Percentiles rank a stretch among this genome's conserved stretches.
These are phyloP conservation scores for Tinea trinotella DNA, from an alignment of 2,888 invertebrate genomes.

Conservation along the genomic window DNA sequence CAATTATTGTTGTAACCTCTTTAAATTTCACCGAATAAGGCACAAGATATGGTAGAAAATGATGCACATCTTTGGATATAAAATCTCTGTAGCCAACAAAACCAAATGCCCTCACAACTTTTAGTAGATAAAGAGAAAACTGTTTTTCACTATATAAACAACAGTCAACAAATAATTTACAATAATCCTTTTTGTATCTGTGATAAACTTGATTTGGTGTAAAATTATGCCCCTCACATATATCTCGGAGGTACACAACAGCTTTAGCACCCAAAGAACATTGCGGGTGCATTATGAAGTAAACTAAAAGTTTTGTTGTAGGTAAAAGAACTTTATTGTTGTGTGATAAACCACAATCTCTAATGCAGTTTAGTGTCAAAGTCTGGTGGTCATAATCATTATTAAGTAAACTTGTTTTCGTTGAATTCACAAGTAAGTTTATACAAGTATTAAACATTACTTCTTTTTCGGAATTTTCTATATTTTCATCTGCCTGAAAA, in stretches of 20 bases:
- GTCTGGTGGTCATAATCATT: conserved; percentile 69
- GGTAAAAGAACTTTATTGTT: conserved; percentile 53
- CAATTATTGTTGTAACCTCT: conserved; percentile 73
- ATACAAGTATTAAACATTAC: conserved; percentile 47
- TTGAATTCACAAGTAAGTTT: conserved; percentile 53
- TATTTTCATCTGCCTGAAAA: conserved; percentile 29
- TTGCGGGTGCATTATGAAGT: conserved; percentile 76
- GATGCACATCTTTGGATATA: conserved; percentile 77
- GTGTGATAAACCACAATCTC: conserved; percentile 54
- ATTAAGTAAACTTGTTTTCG: conserved; percentile 60
- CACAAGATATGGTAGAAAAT: conserved; percentile 76
- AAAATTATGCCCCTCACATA: conserved; percentile 67
- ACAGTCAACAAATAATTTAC: conserved; percentile 72
- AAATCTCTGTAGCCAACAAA: conserved; percentile 79
- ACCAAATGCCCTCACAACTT: conserved; percentile 78
- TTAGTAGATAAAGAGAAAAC: conserved; percentile 71
- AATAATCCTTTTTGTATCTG: conserved; percentile 75
- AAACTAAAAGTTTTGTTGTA: conserved; percentile 66
- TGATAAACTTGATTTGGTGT: conserved; percentile 74
- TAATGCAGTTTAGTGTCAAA: conserved; percentile 65
- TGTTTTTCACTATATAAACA: conserved; percentile 72
- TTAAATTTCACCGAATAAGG: conserved; percentile 71
- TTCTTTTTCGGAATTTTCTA: conserved; percentile 42
- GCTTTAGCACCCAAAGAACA: conserved; percentile 72
- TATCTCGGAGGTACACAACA: conserved; percentile 66